These are phyloP conservation scores for Porites lobata DNA, from an alignment of 92 coral and sea anemone species.

Conservation along the genomic window DNA sequence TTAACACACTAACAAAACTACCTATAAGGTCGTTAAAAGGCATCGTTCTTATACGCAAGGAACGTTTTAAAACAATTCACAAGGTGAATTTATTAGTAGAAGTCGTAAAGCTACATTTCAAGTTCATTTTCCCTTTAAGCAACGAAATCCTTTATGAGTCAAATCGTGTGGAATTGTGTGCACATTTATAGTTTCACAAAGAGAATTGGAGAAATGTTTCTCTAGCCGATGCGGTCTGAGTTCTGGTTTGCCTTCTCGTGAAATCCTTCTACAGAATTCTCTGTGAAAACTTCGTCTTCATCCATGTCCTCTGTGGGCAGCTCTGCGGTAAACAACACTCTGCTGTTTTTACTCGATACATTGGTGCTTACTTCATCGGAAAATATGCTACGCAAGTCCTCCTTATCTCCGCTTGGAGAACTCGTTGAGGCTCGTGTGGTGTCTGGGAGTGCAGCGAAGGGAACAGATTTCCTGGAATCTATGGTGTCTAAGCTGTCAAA, in stretches of 20 bases:
- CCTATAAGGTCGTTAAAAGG: no score
- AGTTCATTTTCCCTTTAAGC: no score
- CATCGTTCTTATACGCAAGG: no score
- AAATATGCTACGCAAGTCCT: background rate
- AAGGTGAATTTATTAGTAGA: no score
- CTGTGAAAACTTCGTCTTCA: no score
- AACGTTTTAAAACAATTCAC: no score
- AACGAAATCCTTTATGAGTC: no score
- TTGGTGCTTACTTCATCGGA: background rate
- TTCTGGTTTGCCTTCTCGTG: no score
- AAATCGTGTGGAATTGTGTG: background rate
- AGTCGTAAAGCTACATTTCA: no score
- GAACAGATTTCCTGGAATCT: constrained; percentile 41
- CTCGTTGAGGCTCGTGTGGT: background rate
- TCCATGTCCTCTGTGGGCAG: background rate
- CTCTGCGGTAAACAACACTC: background rate
- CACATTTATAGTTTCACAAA: background rate
- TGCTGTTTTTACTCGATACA: background rate
- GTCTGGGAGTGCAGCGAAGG: constrained; percentile 38
- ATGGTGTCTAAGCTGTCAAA: constrained; percentile 40
- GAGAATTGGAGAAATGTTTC: background rate
- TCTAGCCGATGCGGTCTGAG: no score
- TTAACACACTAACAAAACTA: no score
- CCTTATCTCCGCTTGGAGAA: background rate
- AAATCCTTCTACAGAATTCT: no score